Conservation (phyloP, 2,888 invertebrate species). For the Pseudoips prasinana region DNA sequence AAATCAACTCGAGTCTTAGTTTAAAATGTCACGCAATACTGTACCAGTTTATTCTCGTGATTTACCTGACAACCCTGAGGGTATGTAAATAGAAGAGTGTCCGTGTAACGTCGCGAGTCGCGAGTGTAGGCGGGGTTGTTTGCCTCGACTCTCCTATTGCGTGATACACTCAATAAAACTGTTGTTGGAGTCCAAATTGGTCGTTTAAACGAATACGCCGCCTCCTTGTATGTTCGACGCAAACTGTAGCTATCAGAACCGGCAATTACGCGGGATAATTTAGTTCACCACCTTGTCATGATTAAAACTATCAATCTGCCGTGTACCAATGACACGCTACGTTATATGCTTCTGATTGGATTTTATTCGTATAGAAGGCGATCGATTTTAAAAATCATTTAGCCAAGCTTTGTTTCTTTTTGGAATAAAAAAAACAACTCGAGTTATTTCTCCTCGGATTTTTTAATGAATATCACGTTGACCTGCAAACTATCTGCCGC, state of each 20-base stretch:
- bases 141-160: slow-evolving; percentile 72
- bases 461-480: slow-evolving; percentile 12
- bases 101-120: slow-evolving; percentile 38
- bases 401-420: slow-evolving; percentile 1
- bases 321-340: slow-evolving; percentile 5
- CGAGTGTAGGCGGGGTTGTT: slow-evolving; percentile 70
- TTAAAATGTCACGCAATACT: slow-evolving; percentile 8
- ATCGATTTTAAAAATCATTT: too few species aligned
- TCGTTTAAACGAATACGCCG: slow-evolving; percentile 48
- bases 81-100: slow-evolving; percentile 51
- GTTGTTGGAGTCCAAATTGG: slow-evolving; percentile 61
- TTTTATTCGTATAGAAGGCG: slow-evolving; percentile 4
- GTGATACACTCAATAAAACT: slow-evolving; percentile 71
- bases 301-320: slow-evolving; percentile 17
- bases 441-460: slow-evolving; percentile 1
- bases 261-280: slow-evolving; percentile 28
- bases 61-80: slow-evolving; percentile 33
- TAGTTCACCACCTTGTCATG: slow-evolving; percentile 24
- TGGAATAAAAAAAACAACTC: background rate
- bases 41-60: slow-evolving; percentile 8
- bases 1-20: slow-evolving; percentile 3
- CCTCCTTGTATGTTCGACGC: slow-evolving; percentile 37
- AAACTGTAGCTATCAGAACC: slow-evolving; percentile 27
- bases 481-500: slow-evolving; percentile 12
- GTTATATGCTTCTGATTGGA: slow-evolving; percentile 8